phyloP scores from a whole-genome alignment of 2,888 invertebrate species.

The Acrobasis repandana region DNA sequence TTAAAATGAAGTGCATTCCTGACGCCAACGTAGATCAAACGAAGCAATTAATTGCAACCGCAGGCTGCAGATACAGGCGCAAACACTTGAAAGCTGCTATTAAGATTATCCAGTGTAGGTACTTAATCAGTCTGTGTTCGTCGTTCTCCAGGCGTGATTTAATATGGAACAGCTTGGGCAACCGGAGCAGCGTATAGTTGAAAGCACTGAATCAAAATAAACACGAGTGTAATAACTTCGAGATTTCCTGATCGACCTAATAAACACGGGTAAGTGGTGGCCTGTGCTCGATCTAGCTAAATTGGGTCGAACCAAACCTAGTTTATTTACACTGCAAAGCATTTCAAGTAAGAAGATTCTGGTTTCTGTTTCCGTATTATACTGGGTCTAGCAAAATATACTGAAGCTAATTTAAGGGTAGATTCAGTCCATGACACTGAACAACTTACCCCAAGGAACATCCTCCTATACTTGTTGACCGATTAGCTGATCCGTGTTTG shows the following conservation, averaged over 20 bases:
- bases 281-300: conserved; percentile 69
- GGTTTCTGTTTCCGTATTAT: too few species aligned
- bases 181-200: conserved; percentile 26
- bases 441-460: too few species aligned
- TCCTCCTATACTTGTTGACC: too few species aligned
- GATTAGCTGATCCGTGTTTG: too few species aligned
- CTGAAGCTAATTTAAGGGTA: too few species aligned
- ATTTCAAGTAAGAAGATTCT: conserved; percentile 21
- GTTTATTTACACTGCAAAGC: conserved; percentile 70
- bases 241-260: conserved; percentile 72
- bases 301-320: conserved; percentile 47
- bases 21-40: conserved; percentile 5
- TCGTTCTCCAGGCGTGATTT: conserved; percentile 11
- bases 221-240: conserved; percentile 52
- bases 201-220: conserved; percentile 59
- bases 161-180: conserved; percentile 22
- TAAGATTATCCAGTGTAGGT: conserved; percentile 6
- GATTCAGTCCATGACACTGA: too few species aligned
- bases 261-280: conserved; percentile 62
- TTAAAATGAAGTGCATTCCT: conserved; percentile 11
- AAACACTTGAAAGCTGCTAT: neutral
- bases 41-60: conserved; percentile 8
- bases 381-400: too few species aligned
- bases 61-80: conserved; percentile 3
- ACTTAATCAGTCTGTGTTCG: conserved; percentile 4